A percentile compares a stretch with the other conserved stretches of the same genome.
Conservation (phyloP, 2,113 vertebrate genomes). For the Pongo pygmaeus region DNA sequence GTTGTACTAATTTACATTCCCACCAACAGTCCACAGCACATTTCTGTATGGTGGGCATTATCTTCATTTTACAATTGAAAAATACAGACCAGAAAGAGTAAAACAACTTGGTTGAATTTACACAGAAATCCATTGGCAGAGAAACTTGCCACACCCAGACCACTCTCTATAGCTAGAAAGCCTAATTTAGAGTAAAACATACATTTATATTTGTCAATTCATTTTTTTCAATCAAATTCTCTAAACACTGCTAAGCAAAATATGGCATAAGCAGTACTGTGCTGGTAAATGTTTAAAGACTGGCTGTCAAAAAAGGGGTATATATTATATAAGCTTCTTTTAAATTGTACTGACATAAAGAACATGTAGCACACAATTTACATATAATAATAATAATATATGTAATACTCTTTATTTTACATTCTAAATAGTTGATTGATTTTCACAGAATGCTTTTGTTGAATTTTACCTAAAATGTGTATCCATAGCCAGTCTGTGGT, state of each 20-base stretch:
- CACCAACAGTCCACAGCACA: neutral
- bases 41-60: neutral
- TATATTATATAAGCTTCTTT: neutral
- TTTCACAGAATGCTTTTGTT: neutral
- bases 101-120: slow-evolving; percentile 30
- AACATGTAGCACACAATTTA: neutral
- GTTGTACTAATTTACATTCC: neutral
- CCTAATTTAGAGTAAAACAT: neutral
- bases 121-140: neutral
- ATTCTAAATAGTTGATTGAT: neutral
- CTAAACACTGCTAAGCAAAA: neutral
- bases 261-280: neutral
- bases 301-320: neutral
- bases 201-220: neutral
- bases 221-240: neutral
- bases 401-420: neutral
- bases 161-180: neutral
- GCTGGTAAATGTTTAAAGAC: neutral
- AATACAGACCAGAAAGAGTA: neutral
- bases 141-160: neutral
- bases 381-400: neutral
- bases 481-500: neutral
- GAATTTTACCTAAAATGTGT: slow-evolving; percentile 6
- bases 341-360: neutral
- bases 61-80: slow-evolving; percentile 16